Percentiles rank a stretch among this genome's conserved stretches.
phyloP scores from a whole-genome alignment of 1,140 invertebrate genomes.

The Acromyrmex echinatior region DNA sequence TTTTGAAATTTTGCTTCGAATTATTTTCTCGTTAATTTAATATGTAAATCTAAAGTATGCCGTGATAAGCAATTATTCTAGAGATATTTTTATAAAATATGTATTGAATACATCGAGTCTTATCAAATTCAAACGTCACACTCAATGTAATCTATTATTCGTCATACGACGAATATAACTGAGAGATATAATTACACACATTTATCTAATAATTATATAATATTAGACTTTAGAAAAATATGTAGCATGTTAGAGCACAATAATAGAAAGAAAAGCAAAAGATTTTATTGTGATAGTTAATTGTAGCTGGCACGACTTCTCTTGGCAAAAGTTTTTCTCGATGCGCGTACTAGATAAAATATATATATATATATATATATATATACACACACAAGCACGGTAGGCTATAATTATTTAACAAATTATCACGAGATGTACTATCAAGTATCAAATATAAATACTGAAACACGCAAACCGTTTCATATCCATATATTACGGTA shows the following conservation, averaged over 20 bases:
- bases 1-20: neutral
- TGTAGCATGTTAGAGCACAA: neutral
- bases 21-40: neutral
- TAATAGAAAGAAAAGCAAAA: neutral
- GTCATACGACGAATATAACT: neutral
- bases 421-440: slow-evolving; percentile 17
- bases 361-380: no score
- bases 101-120: neutral
- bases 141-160: neutral
- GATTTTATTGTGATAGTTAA: neutral
- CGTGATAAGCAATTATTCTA: neutral
- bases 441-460: slow-evolving; percentile 18
- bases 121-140: neutral
- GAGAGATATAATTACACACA: neutral
- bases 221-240: neutral
- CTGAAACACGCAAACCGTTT: neutral
- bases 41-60: neutral
- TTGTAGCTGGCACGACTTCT: no score
- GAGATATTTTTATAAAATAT: neutral
- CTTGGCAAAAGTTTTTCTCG: no score
- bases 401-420: slow-evolving; percentile 26
- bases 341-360: no score
- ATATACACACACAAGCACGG: neutral
- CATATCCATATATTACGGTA: neutral
- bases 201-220: neutral